Conservation (phyloP, 1,140 invertebrate genomes). For the Metopolophium dirhodum region DNA sequence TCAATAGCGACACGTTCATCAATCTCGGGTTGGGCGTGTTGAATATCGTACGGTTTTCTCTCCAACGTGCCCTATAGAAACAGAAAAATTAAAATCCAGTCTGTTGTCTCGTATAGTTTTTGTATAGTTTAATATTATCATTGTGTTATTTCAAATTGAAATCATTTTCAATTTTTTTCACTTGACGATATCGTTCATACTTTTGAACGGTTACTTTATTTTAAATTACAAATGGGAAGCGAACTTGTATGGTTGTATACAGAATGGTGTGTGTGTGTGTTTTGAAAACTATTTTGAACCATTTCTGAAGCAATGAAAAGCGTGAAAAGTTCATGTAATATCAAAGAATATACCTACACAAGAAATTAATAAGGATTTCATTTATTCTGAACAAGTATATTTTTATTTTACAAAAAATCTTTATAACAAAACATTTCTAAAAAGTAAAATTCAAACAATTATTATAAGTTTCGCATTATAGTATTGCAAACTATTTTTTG, state of each 20-base stretch:
- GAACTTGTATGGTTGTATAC: background rate
- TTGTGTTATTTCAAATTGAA: background rate
- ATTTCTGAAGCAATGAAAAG: background rate
- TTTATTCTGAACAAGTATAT: background rate
- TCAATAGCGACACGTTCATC: constrained; percentile 84
- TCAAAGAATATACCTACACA: too few relatives aligned
- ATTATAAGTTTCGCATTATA: background rate
- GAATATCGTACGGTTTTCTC: constrained; percentile 90
- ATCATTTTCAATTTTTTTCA: background rate
- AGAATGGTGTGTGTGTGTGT: background rate
- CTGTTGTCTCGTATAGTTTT: background rate
- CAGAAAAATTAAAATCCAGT: background rate
- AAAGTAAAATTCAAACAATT: background rate
- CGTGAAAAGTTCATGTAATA: too few relatives aligned
- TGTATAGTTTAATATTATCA: background rate
- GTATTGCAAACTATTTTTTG: background rate
- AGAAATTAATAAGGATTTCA: too few relatives aligned
- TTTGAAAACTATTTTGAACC: background rate
- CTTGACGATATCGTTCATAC: background rate
- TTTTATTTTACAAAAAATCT: background rate
- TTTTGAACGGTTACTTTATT: background rate
- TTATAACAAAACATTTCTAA: background rate
- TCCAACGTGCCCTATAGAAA: constrained; percentile 79
- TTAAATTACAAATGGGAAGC: too few relatives aligned
- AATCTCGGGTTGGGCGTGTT: constrained; percentile 91